Base-by-base conservation (phyloP, 2,797 vertebrate species). In the Austrolebias charrua region DNA sequence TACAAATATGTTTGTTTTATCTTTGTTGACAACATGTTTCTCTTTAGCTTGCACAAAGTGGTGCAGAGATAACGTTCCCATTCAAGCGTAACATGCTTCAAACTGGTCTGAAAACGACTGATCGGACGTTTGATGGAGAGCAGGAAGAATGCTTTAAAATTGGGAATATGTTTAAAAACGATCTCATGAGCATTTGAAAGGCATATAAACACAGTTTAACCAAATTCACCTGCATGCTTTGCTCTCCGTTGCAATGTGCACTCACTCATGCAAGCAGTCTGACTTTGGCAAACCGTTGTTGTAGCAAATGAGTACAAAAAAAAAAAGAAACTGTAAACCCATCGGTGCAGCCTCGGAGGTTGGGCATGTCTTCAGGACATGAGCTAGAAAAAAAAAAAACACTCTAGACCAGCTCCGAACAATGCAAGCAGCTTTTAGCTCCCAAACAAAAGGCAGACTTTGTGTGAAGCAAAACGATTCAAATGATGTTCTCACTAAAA, bases 331-430 rank as follows among this genome's bases (percentile, higher is more conserved):
- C 52, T 69, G 13, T 13, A 29, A 73, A 77, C 80, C 84, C 78
- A 82, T 81, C 65, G 79, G 49, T 66, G 19, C 20, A 51, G 63
- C 50, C 57, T 70, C 66, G 59, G 60, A 46, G 63, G 69, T 53
- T 59, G 43, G 20, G n/a, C 20, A 11, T 73, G 59, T 33, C 60
- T 56, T 57, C 48, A 69, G 48, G 71, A 55, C 69, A n/a, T 40
- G 40, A 48, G 48, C 3, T 71, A 53, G 24, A 24, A 24, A 24
- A 24, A 69, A 77, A 45, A 76, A 67, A 76, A 52, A 33, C 7
- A 57, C 50, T 70, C 79, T 60, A 79, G 55, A 64, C 50, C 51
- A 48, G 40, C 46, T 40, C 48, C 56, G 63, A 71, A 63, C 55
- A 42, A 42, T 29, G n/a, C 49, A 38, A 11, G 35, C 35, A 38